Base-by-base conservation (phyloP, 2,888 invertebrate genomes). In the Tenodera sinensis region DNA sequence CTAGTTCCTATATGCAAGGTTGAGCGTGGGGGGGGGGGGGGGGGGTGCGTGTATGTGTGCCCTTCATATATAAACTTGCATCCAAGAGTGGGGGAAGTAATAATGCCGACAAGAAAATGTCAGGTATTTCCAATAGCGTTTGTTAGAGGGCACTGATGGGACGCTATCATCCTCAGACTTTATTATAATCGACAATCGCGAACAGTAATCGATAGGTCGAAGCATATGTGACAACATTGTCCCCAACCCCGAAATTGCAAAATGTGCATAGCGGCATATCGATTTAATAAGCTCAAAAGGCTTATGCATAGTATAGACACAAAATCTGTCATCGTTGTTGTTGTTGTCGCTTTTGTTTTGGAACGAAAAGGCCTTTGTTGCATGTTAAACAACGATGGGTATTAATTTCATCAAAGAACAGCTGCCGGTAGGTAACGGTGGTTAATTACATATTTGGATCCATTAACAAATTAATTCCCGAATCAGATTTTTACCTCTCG, bases 81-180 rank as follows among this genome's bases (percentile, higher is more conserved):
- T 71, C 54, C 54, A 71, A 71, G 54, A 71, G 54, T 71, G 54
- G 54, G 54, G 54, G 54, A 71, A 71, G 54, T 71, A 71, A 71
- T 71, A 71, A 71, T 71, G 54, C 27, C 47, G n/a, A 28, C 14
- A 81, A 15, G 28, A 86, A 87, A 87, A 87, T 87, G 20, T n/a
- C 42, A 15, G 83, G 83, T 87, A 87, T 87, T 87, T 87, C 87
- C 87, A 83, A 87, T 87, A 83, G 54, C 54, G 54, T 71, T 71
- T 71, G 54, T 71, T 71, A 71, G 54, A 71, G 54, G 54, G 54
- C 54, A 71, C 54, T 71, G 54, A 71, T 71, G 54, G 54, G 54
- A 71, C 54, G 54, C 54, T 71, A 71, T 71, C 54, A 71, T 71
- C 54, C 54, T 71, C 54, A 71, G 54, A 71, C 54, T 71, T 71